Evolutionary conservation across 1,140 invertebrate genomes (phyloP).

Genomic region (Trigoniulus corallinus): DNA sequence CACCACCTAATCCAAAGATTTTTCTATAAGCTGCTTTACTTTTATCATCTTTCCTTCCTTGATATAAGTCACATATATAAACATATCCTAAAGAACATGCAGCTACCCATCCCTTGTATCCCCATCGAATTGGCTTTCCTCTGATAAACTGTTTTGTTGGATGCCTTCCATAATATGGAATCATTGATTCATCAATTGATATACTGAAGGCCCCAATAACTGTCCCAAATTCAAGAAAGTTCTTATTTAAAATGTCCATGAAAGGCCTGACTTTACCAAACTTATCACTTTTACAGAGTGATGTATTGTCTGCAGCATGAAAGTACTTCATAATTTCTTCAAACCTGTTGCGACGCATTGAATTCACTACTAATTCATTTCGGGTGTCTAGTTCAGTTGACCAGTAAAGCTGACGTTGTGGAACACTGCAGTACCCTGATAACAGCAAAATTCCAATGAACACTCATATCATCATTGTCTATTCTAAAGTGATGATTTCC

Average conservation of each 20-base stretch:
- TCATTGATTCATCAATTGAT: constrained; percentile 14
- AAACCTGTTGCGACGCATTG: constrained; percentile 15
- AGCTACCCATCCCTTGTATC: constrained; percentile 12
- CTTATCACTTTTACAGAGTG: constrained; percentile 19
- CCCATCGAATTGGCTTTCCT: constrained; percentile 15
- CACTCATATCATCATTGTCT: background rate
- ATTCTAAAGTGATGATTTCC: background rate
- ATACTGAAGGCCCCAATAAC: constrained; percentile 5
- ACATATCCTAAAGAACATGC: background rate
- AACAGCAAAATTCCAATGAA: background rate
- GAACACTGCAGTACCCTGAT: background rate
- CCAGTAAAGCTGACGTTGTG: background rate
- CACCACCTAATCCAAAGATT: background rate
- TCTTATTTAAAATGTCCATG: constrained; percentile 20
- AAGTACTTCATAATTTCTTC: constrained; percentile 14
- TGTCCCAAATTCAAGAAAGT: constrained; percentile 9
- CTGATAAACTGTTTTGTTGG: constrained; percentile 13
- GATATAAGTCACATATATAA: background rate
- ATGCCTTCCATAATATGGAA: constrained; percentile 13
- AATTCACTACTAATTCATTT: constrained; percentile 12
- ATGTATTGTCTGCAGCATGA: constrained; percentile 19
- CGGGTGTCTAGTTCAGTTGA: constrained; percentile 8
- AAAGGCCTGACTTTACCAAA: constrained; percentile 19
- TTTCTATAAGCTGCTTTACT: no score
- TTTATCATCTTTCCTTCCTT: background rate